Conservation (phyloP, 2,797 vertebrate genomes). For the Clarias fuscus region DNA sequence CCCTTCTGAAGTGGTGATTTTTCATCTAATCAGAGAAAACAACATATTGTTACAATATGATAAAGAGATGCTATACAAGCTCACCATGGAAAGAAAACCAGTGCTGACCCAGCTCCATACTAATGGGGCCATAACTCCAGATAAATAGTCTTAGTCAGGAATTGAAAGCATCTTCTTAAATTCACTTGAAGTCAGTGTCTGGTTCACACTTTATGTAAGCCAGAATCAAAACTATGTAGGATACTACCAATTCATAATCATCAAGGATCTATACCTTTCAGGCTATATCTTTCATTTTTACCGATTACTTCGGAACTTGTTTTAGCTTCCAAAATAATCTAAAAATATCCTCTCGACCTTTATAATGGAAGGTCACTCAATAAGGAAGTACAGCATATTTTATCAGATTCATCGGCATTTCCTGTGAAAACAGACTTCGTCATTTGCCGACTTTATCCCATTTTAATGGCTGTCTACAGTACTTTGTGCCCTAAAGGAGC, state of each 20-base stretch:
- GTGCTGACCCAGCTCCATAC: background rate
- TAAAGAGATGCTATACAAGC: background rate
- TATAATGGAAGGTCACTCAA: conserved; percentile 72
- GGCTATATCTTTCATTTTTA: background rate
- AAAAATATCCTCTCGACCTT: conserved; percentile 61
- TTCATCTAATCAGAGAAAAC: too few species aligned
- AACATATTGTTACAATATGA: background rate
- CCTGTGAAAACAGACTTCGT: conserved; percentile 69
- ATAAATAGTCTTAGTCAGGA: background rate
- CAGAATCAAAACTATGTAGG: background rate
- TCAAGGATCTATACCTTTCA: background rate
- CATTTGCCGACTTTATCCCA: conserved; percentile 43
- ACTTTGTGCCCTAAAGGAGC: background rate
- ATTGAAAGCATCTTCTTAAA: background rate
- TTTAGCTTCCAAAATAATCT: conserved; percentile 61
- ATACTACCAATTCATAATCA: background rate
- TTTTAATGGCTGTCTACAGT: conserved; percentile 22
- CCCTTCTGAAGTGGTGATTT: too few species aligned
- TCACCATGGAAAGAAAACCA: background rate
- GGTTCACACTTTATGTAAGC: background rate
- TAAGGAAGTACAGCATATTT: conserved; percentile 58
- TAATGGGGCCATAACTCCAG: background rate
- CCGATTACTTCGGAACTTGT: conserved; percentile 35
- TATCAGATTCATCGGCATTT: conserved; percentile 79
- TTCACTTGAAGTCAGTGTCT: background rate